Evolutionary conservation across 1,140 invertebrate genomes (phyloP).

Genomic region (Panulirus ornatus): DNA sequence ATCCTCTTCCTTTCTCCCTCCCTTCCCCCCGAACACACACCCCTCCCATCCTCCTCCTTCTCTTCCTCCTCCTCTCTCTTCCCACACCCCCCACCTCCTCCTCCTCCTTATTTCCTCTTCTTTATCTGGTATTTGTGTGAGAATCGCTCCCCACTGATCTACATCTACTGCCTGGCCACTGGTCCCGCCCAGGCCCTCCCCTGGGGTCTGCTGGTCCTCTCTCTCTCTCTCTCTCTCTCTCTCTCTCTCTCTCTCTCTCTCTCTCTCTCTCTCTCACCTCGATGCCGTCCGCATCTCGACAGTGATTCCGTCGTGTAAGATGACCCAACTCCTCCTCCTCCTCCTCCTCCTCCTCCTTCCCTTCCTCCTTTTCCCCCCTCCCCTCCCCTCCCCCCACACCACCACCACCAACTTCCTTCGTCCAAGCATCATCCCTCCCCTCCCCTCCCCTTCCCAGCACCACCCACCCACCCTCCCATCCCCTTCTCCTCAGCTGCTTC

Average conservation of each 20-base stretch:
- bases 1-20: not conserved
- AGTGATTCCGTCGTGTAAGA: too few species aligned
- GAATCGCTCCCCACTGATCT: not conserved
- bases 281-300: too few species aligned
- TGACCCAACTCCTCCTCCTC: too few species aligned
- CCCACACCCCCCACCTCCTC: not conserved
- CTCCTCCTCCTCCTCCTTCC: too few species aligned
- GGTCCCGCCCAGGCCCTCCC: not conserved
- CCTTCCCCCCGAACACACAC: not conserved
- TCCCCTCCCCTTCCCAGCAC: too few species aligned
- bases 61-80: not conserved
- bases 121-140: not conserved
- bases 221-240: slow-evolving; percentile 7
- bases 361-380: too few species aligned
- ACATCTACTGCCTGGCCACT: not conserved
- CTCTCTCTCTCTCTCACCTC: not conserved
- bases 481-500: too few species aligned
- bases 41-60: not conserved
- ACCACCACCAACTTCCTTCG: too few species aligned
- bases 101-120: not conserved
- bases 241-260: not conserved
- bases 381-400: too few species aligned
- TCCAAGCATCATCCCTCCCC: too few species aligned
- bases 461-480: too few species aligned
- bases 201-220: not conserved